These are phyloP conservation scores for Psettodes erumei DNA, from an alignment of 2,113 vertebrate species.

Conservation along the genomic window DNA sequence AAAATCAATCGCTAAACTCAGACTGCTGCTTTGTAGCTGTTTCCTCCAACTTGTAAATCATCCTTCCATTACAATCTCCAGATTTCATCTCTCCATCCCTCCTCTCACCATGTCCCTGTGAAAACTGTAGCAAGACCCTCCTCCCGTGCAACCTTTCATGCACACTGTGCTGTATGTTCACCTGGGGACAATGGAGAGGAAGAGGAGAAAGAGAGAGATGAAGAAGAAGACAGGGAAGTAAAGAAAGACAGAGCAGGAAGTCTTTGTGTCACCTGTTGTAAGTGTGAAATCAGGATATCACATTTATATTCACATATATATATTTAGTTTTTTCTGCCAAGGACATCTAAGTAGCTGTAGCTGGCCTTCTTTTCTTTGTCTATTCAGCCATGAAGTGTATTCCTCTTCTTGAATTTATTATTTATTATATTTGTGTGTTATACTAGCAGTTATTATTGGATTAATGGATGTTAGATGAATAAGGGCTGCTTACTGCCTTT, in stretches of 20 bases:
- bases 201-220: constrained; percentile 9
- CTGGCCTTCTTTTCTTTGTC: background rate
- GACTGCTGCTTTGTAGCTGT: constrained; percentile 16
- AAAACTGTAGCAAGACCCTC: constrained; percentile 36
- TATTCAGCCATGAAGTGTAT: background rate
- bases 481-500: too few species aligned
- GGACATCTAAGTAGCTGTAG: too few species aligned
- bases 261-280: background rate
- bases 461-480: too few species aligned
- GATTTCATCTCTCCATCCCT: constrained; percentile 26
- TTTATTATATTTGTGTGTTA: too few species aligned
- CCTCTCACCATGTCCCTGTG: constrained; percentile 14
- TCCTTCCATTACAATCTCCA: constrained; percentile 13
- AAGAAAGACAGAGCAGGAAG: background rate
- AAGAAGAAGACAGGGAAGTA: background rate
- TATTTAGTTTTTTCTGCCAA: too few species aligned
- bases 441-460: too few species aligned
- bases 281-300: too few species aligned
- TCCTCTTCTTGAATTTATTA: too few species aligned
- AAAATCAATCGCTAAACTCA: constrained; percentile 49
- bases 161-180: constrained; percentile 32
- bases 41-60: background rate
- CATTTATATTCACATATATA: too few species aligned
- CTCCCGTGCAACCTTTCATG: constrained; percentile 21
- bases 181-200: background rate